Conservation (phyloP, 2,888 invertebrate genomes). For the Mimumesa dahlbomi region DNA sequence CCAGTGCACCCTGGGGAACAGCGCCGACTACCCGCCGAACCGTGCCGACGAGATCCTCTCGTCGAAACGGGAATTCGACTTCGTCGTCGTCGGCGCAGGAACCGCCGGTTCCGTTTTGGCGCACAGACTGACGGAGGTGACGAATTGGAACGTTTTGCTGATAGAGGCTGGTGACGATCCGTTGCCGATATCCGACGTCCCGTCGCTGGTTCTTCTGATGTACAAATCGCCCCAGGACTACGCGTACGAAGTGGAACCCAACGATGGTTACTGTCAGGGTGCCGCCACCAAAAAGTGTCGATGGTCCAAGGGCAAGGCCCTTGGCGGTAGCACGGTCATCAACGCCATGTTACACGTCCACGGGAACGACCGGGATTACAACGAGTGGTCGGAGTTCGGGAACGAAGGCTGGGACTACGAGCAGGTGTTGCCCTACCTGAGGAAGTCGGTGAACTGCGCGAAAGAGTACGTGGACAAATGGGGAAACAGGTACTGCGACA, state of each 20-base stretch:
- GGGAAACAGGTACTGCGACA: constrained; percentile 76
- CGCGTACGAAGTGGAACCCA: constrained; percentile 81
- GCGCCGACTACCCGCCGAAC: constrained; percentile 83
- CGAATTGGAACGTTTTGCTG: constrained; percentile 81
- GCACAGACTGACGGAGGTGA: constrained; percentile 80
- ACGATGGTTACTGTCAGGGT: constrained; percentile 77
- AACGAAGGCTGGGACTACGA: constrained; percentile 84
- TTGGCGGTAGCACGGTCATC: constrained; percentile 85
- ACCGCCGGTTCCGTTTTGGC: constrained; percentile 82
- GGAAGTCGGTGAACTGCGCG: constrained; percentile 68
- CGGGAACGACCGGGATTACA: constrained; percentile 85
- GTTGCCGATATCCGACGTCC: constrained; percentile 79
- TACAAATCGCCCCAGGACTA: constrained; percentile 79
- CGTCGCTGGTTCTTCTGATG: constrained; percentile 73
- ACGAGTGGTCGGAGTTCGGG: constrained; percentile 84
- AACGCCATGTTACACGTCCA: constrained; percentile 86
- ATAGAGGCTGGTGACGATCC: constrained; percentile 82
- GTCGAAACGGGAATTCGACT: constrained; percentile 67
- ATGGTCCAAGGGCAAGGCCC: constrained; percentile 84
- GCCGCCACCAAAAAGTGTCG: constrained; percentile 77
- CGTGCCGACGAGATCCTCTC: constrained; percentile 77
- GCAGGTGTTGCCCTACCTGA: constrained; percentile 78
- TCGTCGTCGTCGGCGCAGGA: constrained; percentile 80
- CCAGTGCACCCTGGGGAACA: constrained; percentile 83
- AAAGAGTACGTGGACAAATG: constrained; percentile 72